Base-by-base conservation (phyloP, 2,113 vertebrate species). In the Rhynchomys soricoides region DNA sequence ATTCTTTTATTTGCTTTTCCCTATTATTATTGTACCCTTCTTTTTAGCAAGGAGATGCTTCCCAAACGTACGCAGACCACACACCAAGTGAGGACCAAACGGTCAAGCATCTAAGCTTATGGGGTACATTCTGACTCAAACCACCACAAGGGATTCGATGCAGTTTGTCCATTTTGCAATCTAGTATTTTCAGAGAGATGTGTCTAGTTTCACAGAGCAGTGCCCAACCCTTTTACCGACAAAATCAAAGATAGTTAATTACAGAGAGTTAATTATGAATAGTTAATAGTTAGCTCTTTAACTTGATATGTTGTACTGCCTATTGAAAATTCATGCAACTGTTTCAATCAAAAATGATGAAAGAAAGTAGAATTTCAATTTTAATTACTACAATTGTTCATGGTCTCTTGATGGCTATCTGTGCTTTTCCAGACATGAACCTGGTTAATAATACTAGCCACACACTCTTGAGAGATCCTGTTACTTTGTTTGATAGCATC, bases 401-500 rank as follows among this genome's bases (percentile, higher is more conserved):
- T 93, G 17, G 10, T 55, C 4, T 11, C 8, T 92, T 91, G 4
- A 21, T n/a, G 9, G 2, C 8, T 29, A 10, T 17, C 5, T 2
- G 0, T 0, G 2, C 0, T n/a, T 89, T 88, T 55, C 21, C 24
- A 37, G 1, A 13, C 0, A 12, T 17, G 31, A 0, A 26, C 2
- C 0, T 4, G 2, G 55, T 0, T 24, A 7, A 2, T 7, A 0
- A 0, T 5, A 64, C 40, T 16, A 43, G 26, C 50, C 48, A 48
- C 3, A 6, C 3, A 13, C 7, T 1, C 1, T n/a, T n/a, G 7
- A 66, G 48, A 55, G 52, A 86, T 15, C 52, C 7, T 3, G 13
- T 34, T 57, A 0, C 0, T 85, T 40, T 66, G 0, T 21, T 4
- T 0, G 0, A 0, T 0, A 66, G 5, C 5, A 0, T 4, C 5